Conservation (phyloP, 2,113 vertebrate genomes). For the Lagopus muta region DNA sequence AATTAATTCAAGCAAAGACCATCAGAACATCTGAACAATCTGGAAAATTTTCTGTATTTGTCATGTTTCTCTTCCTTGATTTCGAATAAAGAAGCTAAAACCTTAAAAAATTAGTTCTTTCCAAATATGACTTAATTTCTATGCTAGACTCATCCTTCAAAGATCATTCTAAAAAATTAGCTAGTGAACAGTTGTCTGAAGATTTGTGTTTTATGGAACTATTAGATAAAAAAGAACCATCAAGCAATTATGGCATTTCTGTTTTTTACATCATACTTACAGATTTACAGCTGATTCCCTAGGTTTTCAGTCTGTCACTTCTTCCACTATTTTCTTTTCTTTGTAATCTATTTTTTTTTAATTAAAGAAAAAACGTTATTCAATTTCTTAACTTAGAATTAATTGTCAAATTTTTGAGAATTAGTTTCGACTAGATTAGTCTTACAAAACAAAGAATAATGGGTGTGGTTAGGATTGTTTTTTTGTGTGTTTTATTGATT, state of each 20-base stretch:
- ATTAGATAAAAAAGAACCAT: neutral
- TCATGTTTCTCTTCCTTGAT: neutral
- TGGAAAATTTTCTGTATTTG: neutral
- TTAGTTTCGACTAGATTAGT: neutral
- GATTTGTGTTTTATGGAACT: neutral
- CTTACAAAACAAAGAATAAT: neutral
- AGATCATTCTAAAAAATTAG: neutral
- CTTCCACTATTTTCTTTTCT: neutral
- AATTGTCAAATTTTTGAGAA: neutral
- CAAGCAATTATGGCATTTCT: neutral
- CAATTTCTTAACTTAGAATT: neutral
- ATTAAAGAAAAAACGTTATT: neutral
- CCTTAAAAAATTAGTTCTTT: neutral
- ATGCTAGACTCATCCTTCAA: neutral
- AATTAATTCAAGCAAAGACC: neutral
- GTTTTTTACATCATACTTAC: neutral
- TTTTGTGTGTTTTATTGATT: neutral
- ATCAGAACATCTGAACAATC: neutral
- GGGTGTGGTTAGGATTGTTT: accelerated
- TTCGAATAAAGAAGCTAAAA: conserved; percentile 4
- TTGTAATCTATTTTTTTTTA: neutral
- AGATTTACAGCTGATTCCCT: neutral
- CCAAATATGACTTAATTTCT: conserved; percentile 5
- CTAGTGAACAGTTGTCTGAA: neutral
- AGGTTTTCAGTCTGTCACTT: neutral